These are phyloP conservation scores for Eumacrocentrus americanus DNA, from an alignment of 2,888 invertebrate species.

Conservation along the genomic window DNA sequence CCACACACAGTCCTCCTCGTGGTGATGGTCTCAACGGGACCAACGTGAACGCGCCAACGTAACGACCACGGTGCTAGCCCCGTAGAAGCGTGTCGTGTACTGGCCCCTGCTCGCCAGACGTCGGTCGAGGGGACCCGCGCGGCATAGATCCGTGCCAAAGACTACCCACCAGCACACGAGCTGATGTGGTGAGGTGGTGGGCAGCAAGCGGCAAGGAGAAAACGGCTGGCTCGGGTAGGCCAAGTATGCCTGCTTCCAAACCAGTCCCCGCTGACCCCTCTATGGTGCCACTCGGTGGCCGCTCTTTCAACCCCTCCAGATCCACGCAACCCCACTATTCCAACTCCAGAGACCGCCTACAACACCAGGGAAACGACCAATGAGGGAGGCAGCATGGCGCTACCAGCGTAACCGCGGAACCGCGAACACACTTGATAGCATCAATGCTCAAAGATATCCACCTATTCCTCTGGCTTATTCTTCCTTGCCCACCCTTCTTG, in stretches of 20 bases:
- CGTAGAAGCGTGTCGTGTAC: constrained; percentile 52
- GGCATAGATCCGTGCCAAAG: constrained; percentile 37
- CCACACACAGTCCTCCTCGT: too few species aligned
- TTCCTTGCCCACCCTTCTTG: too few species aligned
- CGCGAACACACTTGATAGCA: constrained; percentile 39
- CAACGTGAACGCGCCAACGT: constrained; percentile 17
- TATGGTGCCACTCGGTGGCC: constrained; percentile 35
- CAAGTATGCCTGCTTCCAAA: constrained; percentile 20
- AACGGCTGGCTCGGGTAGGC: constrained; percentile 4
- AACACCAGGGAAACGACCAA: constrained; percentile 43
- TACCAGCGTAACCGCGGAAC: constrained; percentile 39
- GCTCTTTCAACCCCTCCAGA: constrained; percentile 17
- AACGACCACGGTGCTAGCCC: constrained; percentile 47
- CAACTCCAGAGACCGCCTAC: constrained; percentile 44
- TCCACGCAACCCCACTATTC: constrained; percentile 15
- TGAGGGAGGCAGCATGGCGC: constrained; percentile 55
- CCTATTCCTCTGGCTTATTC: constrained; percentile 45
- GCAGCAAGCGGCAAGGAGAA: constrained; percentile 3
- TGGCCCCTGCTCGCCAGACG: constrained; percentile 46
- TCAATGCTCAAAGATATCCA: constrained; percentile 43
- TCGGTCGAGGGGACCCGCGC: constrained; percentile 43
- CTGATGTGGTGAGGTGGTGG: constrained; percentile 1
- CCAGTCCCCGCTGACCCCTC: constrained; percentile 38
- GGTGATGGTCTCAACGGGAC: constrained; percentile 16
- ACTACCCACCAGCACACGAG: constrained; percentile 18